Conservation (phyloP, 2,113 vertebrate species). For the Rostratula benghalensis region DNA sequence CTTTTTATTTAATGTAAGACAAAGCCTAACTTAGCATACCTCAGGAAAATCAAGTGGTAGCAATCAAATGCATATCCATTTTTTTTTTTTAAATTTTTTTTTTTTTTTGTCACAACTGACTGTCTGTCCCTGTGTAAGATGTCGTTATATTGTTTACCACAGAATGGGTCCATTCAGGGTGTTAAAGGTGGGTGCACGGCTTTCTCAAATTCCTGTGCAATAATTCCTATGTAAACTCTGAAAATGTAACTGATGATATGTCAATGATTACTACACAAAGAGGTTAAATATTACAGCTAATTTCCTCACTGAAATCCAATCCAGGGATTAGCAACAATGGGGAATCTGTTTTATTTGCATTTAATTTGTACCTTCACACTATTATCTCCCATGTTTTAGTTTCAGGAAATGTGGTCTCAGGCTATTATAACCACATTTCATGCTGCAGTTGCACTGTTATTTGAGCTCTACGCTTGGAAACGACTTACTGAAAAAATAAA, state of each 20-base stretch:
- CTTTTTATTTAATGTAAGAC: not conserved
- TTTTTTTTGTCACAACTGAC: not conserved
- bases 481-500: constrained; percentile 76
- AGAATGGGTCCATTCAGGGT: not conserved
- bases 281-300: constrained; percentile 70
- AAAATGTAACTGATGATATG: constrained; percentile 67
- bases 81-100: not conserved
- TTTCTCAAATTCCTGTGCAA: constrained; percentile 37
- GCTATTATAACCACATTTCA: constrained; percentile 82
- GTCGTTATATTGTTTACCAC: constrained; percentile 14
- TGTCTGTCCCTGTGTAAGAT: not conserved
- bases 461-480: constrained; percentile 76
- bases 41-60: not conserved
- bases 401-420: constrained; percentile 79
- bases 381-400: constrained; percentile 77
- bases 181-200: constrained; percentile 17
- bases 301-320: constrained; percentile 74
- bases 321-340: constrained; percentile 75
- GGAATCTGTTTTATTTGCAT: constrained; percentile 83
- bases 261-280: constrained; percentile 63
- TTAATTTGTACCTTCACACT: constrained; percentile 84
- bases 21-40: not conserved
- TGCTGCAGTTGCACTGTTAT: constrained; percentile 77
- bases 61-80: not conserved
- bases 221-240: constrained; percentile 53